A percentile compares a stretch with the other conserved stretches of the same genome.
These are phyloP conservation scores for Strigamia crassipes DNA, from an alignment of 2,888 invertebrate genomes.

Conservation along the genomic window DNA sequence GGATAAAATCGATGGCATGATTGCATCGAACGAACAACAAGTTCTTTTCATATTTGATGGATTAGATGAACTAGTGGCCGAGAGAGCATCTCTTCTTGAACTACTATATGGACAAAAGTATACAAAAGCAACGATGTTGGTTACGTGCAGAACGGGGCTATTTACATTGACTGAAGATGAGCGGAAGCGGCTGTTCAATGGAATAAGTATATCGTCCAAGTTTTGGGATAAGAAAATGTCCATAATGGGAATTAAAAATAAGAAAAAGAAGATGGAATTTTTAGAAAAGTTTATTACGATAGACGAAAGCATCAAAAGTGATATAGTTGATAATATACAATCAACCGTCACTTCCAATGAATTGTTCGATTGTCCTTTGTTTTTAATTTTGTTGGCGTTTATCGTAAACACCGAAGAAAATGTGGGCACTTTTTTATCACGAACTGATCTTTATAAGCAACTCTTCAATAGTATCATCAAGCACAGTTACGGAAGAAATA, in stretches of 20 bases:
- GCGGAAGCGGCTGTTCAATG: background rate
- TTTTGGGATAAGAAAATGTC: background rate
- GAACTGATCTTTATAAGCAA: background rate
- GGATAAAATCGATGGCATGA: background rate
- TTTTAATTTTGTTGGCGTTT: conserved; percentile 18
- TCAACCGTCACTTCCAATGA: background rate
- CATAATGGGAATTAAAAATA: background rate
- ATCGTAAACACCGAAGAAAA: background rate
- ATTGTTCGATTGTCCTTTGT: background rate
- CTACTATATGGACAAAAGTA: background rate
- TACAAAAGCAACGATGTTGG: background rate
- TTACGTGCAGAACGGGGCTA: background rate
- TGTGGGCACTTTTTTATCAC: background rate
- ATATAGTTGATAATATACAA: background rate
- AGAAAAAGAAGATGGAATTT: background rate
- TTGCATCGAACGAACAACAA: background rate
- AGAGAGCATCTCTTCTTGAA: background rate
- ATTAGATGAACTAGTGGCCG: background rate
- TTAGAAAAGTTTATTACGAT: background rate
- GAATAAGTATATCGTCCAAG: too few relatives aligned
- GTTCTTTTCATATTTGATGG: background rate
- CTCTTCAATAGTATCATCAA: background rate
- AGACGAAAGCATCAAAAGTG: background rate
- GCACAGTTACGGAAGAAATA: background rate
- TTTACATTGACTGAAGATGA: background rate